Percentiles rank a stretch among this genome's conserved stretches.
Evolutionary conservation across 1,140 invertebrate species (phyloP).

Genomic region (Drosophila novamexicana): DNA sequence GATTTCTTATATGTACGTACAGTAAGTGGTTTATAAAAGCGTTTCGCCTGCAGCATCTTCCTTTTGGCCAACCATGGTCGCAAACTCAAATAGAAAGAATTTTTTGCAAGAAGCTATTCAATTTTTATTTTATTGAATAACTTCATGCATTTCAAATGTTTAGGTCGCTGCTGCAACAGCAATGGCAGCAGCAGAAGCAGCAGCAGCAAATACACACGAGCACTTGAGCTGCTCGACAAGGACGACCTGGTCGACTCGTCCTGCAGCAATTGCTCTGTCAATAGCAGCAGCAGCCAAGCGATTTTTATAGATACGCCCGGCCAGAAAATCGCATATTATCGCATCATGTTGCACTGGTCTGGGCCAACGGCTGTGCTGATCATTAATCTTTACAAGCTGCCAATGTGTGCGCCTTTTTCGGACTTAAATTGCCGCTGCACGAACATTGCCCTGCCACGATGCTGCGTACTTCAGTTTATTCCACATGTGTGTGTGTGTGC

Average conservation of each 20-base stretch:
- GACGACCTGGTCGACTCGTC: conserved; percentile 56
- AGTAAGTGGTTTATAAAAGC: conserved; percentile 2
- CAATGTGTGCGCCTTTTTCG: conserved; percentile 78
- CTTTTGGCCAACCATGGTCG: conserved; percentile 20
- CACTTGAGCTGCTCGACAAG: conserved; percentile 39
- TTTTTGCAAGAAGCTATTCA: conserved; percentile 58
- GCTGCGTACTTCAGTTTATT: conserved; percentile 30
- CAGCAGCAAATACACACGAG: conserved; percentile 7
- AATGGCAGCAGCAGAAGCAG: conserved; percentile 21
- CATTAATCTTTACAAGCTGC: conserved; percentile 82
- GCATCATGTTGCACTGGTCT: conserved; percentile 53
- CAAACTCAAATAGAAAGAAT: conserved; percentile 53
- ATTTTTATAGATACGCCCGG: conserved; percentile 75
- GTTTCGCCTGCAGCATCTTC: not conserved
- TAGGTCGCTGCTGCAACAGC: conserved; percentile 41
- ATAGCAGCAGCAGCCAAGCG: conserved; percentile 56
- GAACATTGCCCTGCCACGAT: conserved; percentile 23
- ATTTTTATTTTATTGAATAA: conserved; percentile 82
- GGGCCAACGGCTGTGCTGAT: conserved; percentile 59
- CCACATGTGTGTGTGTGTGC: conserved; percentile 11
- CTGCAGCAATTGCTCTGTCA: conserved; percentile 73
- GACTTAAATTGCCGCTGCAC: conserved; percentile 68
- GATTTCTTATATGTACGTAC: conserved; percentile 7
- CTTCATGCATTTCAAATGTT: conserved; percentile 77
- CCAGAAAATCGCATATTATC: conserved; percentile 80